Base-by-base conservation (phyloP, 2,888 invertebrate species). In the Phragmatobia fuliginosa region DNA sequence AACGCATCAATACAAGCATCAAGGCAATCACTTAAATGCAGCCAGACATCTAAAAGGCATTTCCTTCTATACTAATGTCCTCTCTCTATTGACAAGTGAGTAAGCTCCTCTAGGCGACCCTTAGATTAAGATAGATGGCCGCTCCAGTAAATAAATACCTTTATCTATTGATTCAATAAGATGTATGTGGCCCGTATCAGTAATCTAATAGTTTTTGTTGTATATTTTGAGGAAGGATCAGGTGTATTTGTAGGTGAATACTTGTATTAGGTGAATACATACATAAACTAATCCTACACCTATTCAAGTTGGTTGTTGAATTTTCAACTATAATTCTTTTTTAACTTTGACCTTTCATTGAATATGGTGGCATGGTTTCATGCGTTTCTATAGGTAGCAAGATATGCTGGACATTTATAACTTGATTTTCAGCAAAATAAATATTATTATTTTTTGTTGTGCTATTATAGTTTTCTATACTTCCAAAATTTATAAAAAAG, bases 61-160 rank as follows among this genome's bases (percentile, higher is more conserved):
- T 76, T 73, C 75, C 74, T 61, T 52, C 32, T 58, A 25, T 49
- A 52, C 64, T 67, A 71, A 67, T 60, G 67, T 67, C 75, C 76
- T 73, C 56, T 52, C 64, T 59, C 59, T 59, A 67, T 64, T 76
- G 80, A 75, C 82, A 75, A 81, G 76, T 82, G 82, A 77, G 78
- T 62, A 79, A 74, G 72, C 79, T 67, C 75, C 79, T 73, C 79
- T 77, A 84, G 80, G 70, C 76, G 77, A 74, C 80, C 85, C 82
- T 72, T 73, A 88, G 83, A 91, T 91, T 89, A 88, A 91, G 91
- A 92, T 89, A 88, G 88, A 92, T 91, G 87, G 85, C 85, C 83
- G 72, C 78, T 68, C 82, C 82, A 65, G 65, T 67, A 65, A 71
- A 71, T 85, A 87, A 90, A 90, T 91, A 91, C 90, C 79, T 77